Evolutionary conservation across 2,113 vertebrate genomes (phyloP).

Genomic region (Charina bottae): DNA sequence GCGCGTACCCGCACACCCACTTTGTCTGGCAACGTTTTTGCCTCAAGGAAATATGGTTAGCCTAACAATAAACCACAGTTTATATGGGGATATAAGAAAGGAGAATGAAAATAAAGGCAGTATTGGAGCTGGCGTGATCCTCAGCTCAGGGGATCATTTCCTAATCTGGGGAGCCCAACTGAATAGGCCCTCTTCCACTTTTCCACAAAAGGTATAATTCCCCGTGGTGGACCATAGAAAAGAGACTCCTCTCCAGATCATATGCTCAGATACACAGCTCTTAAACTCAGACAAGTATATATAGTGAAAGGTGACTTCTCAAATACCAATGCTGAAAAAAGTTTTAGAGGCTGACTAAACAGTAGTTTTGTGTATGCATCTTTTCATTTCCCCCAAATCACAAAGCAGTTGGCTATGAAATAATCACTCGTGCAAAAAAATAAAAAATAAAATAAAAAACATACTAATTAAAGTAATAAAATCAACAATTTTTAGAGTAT

Average conservation of each 20-base stretch:
- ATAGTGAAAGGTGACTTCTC: not conserved
- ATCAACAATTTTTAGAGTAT: not conserved
- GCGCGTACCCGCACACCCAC: too few relatives aligned
- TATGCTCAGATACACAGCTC: not conserved
- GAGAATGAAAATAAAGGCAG: not conserved
- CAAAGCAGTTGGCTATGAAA: not conserved
- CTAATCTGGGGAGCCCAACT: not conserved
- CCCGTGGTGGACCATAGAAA: not conserved
- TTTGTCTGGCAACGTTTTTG: too few relatives aligned
- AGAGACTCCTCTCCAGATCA: not conserved
- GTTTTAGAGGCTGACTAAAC: not conserved
- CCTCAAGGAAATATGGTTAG: too few relatives aligned
- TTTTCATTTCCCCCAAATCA: not conserved
- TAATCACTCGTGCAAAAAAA: not conserved
- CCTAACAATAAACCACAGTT: too few relatives aligned
- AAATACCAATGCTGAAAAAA: not conserved
- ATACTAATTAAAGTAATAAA: not conserved
- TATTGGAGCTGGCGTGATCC: not conserved
- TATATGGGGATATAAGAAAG: not conserved
- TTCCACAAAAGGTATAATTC: not conserved
- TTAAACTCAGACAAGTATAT: not conserved
- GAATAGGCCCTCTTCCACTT: not conserved
- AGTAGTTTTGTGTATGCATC: not conserved
- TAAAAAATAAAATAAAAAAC: not conserved
- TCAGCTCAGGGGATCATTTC: not conserved